These are phyloP conservation scores for Stegana nigrithorax DNA, from an alignment of 2,888 invertebrate genomes.

Conservation along the genomic window DNA sequence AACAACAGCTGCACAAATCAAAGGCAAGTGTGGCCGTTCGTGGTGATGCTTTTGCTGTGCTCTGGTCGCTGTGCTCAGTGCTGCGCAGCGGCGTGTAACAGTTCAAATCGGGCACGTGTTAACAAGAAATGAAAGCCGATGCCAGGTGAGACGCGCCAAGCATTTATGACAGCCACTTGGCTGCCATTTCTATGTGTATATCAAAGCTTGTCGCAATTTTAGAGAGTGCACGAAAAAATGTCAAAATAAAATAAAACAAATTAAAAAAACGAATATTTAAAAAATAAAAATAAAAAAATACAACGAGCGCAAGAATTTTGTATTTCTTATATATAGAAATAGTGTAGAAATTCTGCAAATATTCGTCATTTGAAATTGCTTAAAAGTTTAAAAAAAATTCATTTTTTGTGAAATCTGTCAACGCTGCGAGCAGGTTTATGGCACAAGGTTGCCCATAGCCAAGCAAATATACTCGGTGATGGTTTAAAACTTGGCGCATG, in stretches of 20 bases:
- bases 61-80: neutral
- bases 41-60: too few relatives aligned
- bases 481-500: too few relatives aligned
- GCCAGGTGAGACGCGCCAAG: too few relatives aligned
- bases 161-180: neutral
- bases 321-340: neutral
- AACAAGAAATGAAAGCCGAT: neutral
- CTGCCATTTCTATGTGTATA: neutral
- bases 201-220: too few relatives aligned
- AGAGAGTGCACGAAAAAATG: neutral
- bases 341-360: constrained; percentile 7
- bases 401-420: neutral
- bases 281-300: too few relatives aligned
- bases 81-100: neutral
- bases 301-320: too few relatives aligned
- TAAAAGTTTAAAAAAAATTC: neutral
- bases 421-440: neutral
- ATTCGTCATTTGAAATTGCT: neutral
- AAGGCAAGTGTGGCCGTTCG: neutral
- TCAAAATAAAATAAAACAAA: too few relatives aligned
- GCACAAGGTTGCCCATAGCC: constrained; percentile 16
- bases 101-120: constrained; percentile 10
- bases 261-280: too few relatives aligned
- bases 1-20: too few relatives aligned
- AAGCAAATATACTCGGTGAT: neutral